Conservation (phyloP, 2,888 invertebrate genomes). For the Lypha dubia region DNA sequence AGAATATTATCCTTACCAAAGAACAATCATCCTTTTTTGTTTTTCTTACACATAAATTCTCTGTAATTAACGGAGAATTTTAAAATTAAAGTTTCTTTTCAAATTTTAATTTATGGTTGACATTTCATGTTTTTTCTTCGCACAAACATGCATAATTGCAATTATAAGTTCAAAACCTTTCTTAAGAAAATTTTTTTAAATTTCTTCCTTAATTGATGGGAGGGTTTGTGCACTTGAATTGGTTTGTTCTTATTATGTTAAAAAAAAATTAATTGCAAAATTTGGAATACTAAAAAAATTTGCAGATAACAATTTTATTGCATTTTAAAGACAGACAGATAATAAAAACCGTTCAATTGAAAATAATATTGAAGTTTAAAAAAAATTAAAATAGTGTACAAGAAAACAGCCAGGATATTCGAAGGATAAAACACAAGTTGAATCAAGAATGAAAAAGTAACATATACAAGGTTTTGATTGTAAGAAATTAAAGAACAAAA, state of each 20-base stretch:
- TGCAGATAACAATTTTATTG: conserved; percentile 36
- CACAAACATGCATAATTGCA: conserved; percentile 33
- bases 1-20: background rate
- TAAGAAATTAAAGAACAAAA: too few species aligned
- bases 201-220: conserved; percentile 57
- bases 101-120: conserved; percentile 59
- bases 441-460: background rate
- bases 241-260: conserved; percentile 3
- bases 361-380: background rate
- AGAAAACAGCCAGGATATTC: background rate
- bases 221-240: conserved; percentile 68
- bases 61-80: conserved; percentile 46
- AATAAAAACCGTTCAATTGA: conserved; percentile 6
- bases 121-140: conserved; percentile 31
- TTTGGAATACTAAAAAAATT: background rate
- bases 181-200: background rate
- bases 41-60: conserved; percentile 41
- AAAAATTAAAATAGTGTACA: background rate
- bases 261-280: background rate
- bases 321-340: background rate
- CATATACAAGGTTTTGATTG: too few species aligned
- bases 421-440: background rate
- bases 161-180: conserved; percentile 19
- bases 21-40: conserved; percentile 11
- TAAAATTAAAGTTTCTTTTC: conserved; percentile 43